Evolutionary conservation across 2,888 invertebrate genomes (phyloP), one percentile per base, ranked within the genome.

Genomic region (Drosophila mimetica): DNA sequence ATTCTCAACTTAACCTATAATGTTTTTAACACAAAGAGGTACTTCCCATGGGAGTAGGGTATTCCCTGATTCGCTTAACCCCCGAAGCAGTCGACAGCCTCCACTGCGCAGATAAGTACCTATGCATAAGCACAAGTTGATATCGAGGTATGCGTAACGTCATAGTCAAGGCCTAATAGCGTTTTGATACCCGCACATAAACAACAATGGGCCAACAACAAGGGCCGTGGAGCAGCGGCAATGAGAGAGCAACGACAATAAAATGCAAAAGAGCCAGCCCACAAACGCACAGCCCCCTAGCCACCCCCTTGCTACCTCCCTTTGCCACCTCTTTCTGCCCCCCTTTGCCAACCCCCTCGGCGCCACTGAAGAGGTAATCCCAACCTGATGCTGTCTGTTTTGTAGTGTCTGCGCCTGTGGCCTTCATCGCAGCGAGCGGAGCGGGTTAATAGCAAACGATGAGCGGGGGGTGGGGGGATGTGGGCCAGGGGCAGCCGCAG

Each of bases 131-230:
- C 57, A 48, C 60, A 61, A 46, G 60, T 46, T 39, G 53, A 34
- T 54, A 55, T 64, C 54, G 75, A 66, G 75, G 75, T 71, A 75
- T 66, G 77, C 64, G 55, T 55, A 82, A 70, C 85, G 75, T 85
- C 87, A 74, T 82, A 76, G 84, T 76, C 83, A 73, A 61, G 86
- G 75, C 78, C 79, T 88, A 85, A 85, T 85, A 86, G 84, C 88
- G 84, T 79, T 88, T 88, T 85, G 84, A 88, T 84, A 77, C 88
- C 88, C 83, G 80, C 80, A 88, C 88, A 84, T 84, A 84, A 88
- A 88, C 84, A 88, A 88, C 83, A 87, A 85, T 75, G 75, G 70
- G 67, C 54, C 78, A 58, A 67, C 71, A 79, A 66, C 57, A 69
- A 57, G 37, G 37, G 39, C 34, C 11, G 1, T 18, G 28, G 6